phyloP scores from a whole-genome alignment of 2,888 invertebrate genomes.

The Hedychridium roseum region DNA sequence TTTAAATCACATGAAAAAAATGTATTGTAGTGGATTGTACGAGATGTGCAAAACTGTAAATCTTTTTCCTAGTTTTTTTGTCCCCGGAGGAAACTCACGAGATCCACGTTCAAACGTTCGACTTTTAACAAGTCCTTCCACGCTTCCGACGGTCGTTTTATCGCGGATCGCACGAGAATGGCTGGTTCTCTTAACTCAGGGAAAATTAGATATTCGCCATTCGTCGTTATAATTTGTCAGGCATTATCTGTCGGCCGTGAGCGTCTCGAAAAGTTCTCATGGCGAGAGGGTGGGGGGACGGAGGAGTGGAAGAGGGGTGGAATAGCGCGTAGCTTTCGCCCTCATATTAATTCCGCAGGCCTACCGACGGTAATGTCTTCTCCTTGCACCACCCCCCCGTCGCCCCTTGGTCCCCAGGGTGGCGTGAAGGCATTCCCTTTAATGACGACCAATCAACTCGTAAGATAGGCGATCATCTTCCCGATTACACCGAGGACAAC shows the following conservation, averaged over 20 bases:
- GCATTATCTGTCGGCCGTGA: conserved; percentile 54
- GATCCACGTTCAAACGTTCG: no score
- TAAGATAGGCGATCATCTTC: conserved; percentile 60
- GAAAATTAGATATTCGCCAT: conserved; percentile 51
- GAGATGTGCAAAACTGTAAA: no score
- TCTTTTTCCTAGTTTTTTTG: no score
- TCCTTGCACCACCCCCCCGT: no score
- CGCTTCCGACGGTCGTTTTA: no score
- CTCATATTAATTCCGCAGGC: conserved; percentile 58
- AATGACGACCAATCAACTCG: conserved; percentile 60
- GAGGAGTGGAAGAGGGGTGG: not conserved
- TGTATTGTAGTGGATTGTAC: no score
- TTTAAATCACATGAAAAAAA: no score
- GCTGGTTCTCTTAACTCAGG: no score
- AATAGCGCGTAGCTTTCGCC: conserved; percentile 9
- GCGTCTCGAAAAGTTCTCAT: conserved; percentile 47
- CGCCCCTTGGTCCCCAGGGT: conserved; percentile 55
- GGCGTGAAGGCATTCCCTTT: conserved; percentile 60
- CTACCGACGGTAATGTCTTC: conserved; percentile 52
- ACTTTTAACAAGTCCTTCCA: no score
- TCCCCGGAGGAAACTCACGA: no score
- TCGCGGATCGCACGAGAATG: no score
- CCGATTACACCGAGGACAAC: conserved; percentile 50
- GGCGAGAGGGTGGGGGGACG: not conserved
- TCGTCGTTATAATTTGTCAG: conserved; percentile 56